Evolutionary conservation across 2,113 vertebrate species (phyloP), one percentile per base, ranked within the genome.

Genomic region (Myodes glareolus): DNA sequence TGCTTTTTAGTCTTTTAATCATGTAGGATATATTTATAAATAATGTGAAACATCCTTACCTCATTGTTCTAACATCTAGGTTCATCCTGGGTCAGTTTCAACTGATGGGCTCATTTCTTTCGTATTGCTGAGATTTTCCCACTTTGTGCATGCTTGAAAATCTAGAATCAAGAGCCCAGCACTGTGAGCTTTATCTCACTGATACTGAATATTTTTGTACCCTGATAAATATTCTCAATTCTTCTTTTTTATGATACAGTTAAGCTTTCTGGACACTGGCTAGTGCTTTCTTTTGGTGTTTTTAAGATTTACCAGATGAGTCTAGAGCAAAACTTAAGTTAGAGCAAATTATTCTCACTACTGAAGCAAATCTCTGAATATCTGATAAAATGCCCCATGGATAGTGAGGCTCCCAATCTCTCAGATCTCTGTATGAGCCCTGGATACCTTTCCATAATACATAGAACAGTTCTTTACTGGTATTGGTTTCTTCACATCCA

Each of bases 271-370:
- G 55, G 39, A 73, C 36, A 88, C 47, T 92, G 78, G 93, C 82
- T 4, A 87, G 90, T 92, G 36, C 90, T 91, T 94, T 96, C 45
- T 93, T 68, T 33, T 94, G 39, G 61, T 73, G 55, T 17, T 82
- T 96, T 97, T 96, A 90, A 76, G 90, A 92, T 84, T 94, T 65
- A 70, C 90, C 90, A 70, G 31, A 39, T 90, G 21, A 29, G 6
- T 61, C 78, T n/a, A 80, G 50, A 68, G n/a, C 81, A 73, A 3
- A 67, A 81, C 92, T 89, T 94, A 96, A 84, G 87, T 87, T 94
- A 92, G 88, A 92, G 67, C 75, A 42, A 90, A 25, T 77, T 84
- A 58, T 65, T 61, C 31, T 23, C 68, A 68, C 27, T 82, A 77
- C 25, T 82, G 11, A 92, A 92, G 68, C 88, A 89, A 50, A 36